Base-by-base conservation (phyloP, 2,888 invertebrate species). In the Hesperia comma region DNA sequence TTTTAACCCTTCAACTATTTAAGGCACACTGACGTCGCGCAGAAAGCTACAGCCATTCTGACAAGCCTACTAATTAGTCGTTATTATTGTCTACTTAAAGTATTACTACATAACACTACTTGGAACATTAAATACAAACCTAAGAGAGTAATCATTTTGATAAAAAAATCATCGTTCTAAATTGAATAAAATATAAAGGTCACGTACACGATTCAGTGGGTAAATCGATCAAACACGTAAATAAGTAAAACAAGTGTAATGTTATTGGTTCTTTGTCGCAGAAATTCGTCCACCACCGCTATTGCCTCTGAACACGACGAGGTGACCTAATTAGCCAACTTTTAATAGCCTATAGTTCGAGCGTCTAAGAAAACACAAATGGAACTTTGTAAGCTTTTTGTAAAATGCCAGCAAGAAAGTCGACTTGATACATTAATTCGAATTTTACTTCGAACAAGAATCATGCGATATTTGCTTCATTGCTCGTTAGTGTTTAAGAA, bases 241-340 rank as follows among this genome's bases (percentile, higher is more conserved):
- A 32, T 54, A 53, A 61, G 40, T 19, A 26, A 53, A 61, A 54
- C 41, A 21, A 46, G 10, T 54, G 55, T 46, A 51, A 15, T 33
- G 33, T 54, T 54, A 54, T 33, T 54, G 33, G 54, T 54, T 54
- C 53, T 56, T 61, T 66, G 70, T 53, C 61, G 58, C 21, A 70
- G 54, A 54, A 72, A 76, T 68, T 60, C 73, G 71, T 71, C 72
- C 75, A 84, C 79, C 81, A 88, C 86, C 87, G 83, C 76, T 78
- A 82, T 76, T 79, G 77, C 78, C 76, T 75, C 73, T 71, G 69
- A 78, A 77, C 84, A 82, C 81, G 82, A 80, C 83, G 80, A 79
- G 83, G 79, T 89, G 89, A 88, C 90, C 90, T 82, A 87, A 90
- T 90, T 90, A 85, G 78, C 83, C 78, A 81, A 87, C 83, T 86